Evolutionary conservation across 2,888 invertebrate species (phyloP).

Genomic region (Agonopterix alstromeriana): DNA sequence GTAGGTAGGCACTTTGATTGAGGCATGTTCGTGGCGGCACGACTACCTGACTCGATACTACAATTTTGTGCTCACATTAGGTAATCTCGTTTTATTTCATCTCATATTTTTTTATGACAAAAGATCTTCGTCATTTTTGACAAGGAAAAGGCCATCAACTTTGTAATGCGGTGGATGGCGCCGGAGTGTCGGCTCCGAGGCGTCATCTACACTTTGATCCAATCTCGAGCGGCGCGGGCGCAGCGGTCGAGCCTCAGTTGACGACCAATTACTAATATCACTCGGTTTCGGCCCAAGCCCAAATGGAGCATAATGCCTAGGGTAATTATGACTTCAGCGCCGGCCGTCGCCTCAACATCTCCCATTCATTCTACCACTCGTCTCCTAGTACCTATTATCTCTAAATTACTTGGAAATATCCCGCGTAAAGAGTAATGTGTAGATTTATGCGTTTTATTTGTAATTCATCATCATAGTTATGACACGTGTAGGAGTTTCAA

Average conservation of each 20-base stretch:
- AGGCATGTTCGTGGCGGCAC: conserved; percentile 9
- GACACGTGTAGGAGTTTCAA: too few relatives aligned
- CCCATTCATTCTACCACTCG: conserved; percentile 42
- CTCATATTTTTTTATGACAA: conserved; percentile 64
- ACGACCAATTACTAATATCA: conserved; percentile 75
- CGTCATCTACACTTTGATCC: conserved; percentile 65
- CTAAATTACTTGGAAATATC: conserved; percentile 48
- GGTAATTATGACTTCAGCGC: conserved; percentile 69
- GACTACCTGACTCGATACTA: conserved; percentile 60
- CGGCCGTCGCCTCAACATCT: conserved; percentile 27
- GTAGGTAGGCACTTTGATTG: conserved; percentile 1
- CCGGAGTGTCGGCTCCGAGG: conserved; percentile 47
- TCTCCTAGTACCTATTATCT: conserved; percentile 48
- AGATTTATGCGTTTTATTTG: conserved; percentile 18
- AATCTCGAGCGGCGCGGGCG: conserved; percentile 41
- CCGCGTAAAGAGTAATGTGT: conserved; percentile 29
- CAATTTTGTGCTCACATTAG: conserved; percentile 64
- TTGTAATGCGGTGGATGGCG: conserved; percentile 68
- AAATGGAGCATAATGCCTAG: conserved; percentile 74
- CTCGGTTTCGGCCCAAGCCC: conserved; percentile 58
- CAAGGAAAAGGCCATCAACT: conserved; percentile 75
- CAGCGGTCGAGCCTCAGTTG: conserved; percentile 32
- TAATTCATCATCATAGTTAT: too few relatives aligned
- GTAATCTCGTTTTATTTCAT: conserved; percentile 66
- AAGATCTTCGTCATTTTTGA: conserved; percentile 76